Evolutionary conservation across 2,888 invertebrate genomes (phyloP).

Genomic region (Pomacea canaliculata): DNA sequence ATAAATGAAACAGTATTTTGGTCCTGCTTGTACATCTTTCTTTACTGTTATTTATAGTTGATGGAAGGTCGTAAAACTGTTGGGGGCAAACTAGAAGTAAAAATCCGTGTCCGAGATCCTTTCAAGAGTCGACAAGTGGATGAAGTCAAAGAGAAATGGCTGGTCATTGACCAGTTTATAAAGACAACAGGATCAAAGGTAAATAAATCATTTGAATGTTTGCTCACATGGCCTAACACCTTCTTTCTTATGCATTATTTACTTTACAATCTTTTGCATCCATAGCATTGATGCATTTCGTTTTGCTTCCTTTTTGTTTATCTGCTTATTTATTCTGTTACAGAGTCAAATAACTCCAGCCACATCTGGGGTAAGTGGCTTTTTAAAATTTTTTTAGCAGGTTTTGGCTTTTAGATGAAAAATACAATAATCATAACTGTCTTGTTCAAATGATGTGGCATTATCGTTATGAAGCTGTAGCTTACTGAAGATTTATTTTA

Average conservation of each 20-base stretch:
- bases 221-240: background rate
- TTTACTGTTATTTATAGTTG: slow-evolving; percentile 65
- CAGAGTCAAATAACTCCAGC: background rate
- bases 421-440: too few relatives aligned
- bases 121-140: slow-evolving; percentile 89
- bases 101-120: slow-evolving; percentile 88
- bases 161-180: slow-evolving; percentile 78
- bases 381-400: background rate
- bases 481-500: too few relatives aligned
- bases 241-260: background rate
- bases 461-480: too few relatives aligned
- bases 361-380: background rate
- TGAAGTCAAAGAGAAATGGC: slow-evolving; percentile 91
- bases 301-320: background rate
- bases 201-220: slow-evolving; percentile 8
- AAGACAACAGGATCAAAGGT: slow-evolving; percentile 49
- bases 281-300: background rate
- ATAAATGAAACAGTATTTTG: too few relatives aligned
- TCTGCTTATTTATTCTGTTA: background rate
- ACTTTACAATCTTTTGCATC: too few relatives aligned
- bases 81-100: slow-evolving; percentile 92
- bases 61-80: slow-evolving; percentile 89
- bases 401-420: too few relatives aligned
- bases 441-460: too few relatives aligned
- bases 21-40: too few relatives aligned